phyloP scores from a whole-genome alignment of 2,888 invertebrate genomes.

The Caenorhabditis sp. region DNA sequence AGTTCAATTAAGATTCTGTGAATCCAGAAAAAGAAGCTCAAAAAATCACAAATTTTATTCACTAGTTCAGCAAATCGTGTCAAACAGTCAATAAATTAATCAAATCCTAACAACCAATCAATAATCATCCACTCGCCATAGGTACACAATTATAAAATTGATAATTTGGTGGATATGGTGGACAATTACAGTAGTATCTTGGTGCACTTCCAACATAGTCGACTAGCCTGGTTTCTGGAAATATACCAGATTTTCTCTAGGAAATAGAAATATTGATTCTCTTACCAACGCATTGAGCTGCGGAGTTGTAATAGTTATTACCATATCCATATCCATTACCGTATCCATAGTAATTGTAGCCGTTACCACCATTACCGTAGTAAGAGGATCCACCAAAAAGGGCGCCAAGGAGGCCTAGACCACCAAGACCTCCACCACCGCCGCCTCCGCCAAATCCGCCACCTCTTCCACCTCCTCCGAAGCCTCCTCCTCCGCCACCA shows the following conservation, averaged over 20 bases:
- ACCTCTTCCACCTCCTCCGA: no score
- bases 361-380: background rate
- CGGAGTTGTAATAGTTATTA: background rate
- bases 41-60: no score
- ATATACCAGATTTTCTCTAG: background rate
- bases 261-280: background rate
- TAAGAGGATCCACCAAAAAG: no score
- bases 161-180: conserved; percentile 31
- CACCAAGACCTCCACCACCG: background rate
- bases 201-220: conserved; percentile 14
- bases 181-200: conserved; percentile 28
- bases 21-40: no score
- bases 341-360: conserved; percentile 2
- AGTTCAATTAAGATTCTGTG: no score
- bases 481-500: no score
- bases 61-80: no score
- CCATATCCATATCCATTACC: background rate
- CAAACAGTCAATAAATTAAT: no score
- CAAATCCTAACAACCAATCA: no score
- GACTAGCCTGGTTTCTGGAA: conserved; percentile 10
- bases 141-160: conserved; percentile 20
- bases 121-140: conserved; percentile 1
- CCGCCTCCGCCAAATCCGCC: no score
- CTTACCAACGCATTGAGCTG: background rate
- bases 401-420: background rate